Percentiles rank a stretch among this genome's conserved stretches.
phyloP scores from a whole-genome alignment of 2,888 invertebrate species.

The Heteromyza rotundicornis region DNA sequence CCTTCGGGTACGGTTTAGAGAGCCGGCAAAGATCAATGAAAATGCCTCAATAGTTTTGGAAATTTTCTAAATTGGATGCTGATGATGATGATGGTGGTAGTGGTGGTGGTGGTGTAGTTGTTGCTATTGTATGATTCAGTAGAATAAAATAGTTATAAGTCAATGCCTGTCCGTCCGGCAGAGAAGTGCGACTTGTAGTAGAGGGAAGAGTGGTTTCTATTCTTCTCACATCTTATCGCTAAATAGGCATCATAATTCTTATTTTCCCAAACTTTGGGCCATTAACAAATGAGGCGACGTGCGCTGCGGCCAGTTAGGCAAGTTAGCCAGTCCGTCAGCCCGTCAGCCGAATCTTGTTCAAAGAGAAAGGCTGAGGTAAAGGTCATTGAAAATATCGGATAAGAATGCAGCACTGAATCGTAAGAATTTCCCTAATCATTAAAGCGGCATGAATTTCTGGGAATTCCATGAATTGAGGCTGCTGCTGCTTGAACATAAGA shows the following conservation, averaged over 20 bases:
- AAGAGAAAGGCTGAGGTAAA: neutral
- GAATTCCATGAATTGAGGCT: constrained; percentile 15
- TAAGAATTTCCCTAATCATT: constrained; percentile 10
- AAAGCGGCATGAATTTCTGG: constrained; percentile 11
- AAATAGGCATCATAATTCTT: constrained; percentile 17
- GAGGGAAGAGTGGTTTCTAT: neutral
- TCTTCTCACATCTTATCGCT: neutral
- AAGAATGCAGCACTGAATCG: too few species aligned
- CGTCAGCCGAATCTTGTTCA: neutral
- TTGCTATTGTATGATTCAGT: too few species aligned
- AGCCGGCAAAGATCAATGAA: constrained; percentile 31
- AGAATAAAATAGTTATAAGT: neutral
- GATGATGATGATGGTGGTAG: neutral
- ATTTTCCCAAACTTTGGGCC: neutral
- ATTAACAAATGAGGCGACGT: too few species aligned
- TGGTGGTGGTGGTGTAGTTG: too few species aligned
- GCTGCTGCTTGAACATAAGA: neutral
- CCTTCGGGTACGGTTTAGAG: constrained; percentile 14
- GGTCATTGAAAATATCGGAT: constrained; percentile 14
- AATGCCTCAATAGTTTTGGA: constrained; percentile 16
- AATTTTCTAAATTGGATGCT: constrained; percentile 28
- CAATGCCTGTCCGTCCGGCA: neutral
- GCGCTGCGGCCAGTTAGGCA: too few species aligned
- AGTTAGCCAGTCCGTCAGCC: too few species aligned
- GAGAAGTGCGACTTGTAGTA: neutral